Evolutionary conservation across 2,113 vertebrate genomes (phyloP), one percentile per base, ranked within the genome.

Genomic region (Picathartes gymnocephalus): DNA sequence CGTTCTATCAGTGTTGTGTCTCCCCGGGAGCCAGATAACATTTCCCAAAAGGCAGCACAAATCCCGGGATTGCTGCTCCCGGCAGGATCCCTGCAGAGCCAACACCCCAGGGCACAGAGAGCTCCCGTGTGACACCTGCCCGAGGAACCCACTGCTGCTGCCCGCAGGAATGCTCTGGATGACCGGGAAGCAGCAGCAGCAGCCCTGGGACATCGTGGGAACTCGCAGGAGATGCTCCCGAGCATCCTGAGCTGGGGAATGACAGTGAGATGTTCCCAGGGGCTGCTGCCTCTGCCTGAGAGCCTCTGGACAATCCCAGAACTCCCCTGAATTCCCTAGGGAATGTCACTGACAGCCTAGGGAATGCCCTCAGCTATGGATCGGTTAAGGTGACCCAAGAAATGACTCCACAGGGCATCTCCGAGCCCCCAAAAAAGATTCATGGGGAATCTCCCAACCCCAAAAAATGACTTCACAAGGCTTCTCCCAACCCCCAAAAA

Each of bases 361-460:
- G 51, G 68, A 53, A 40, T 3, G 1, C 10, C 44, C 83, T 61
- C 23, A 28, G 65, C 37, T 11, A 3, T 6, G 66, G 66, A 7
- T 22, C 62, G 42, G 15, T 31, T 1, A 40, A 3, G 28, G 51
- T 0, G 0, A 48, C 47, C 5, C 2, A 15, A 47, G 20, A 27
- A 68, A 68, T n/a, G 20, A 8, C 8, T 57, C 9, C n/a, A 57
- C 22, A 35, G 21, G 33, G 39, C 11, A 10, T 39, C 39, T 39
- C 39, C 39, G 9, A 39, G 11, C 39, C 39, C 39, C 39, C 30
- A 10, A 39, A 39, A 39, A 39, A 39, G 9, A 39, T 39, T 28
- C 47, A 11, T 48, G 39, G 39, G 39, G 39, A 10, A 44, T 18
- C 57, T 58, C 15, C n/a, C 18, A 28, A 15, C 35, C 11, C 23